Evolutionary conservation across 1,140 invertebrate genomes (phyloP), one percentile per base, ranked within the genome.

Genomic region (Lordiphosa clarofinis): DNA sequence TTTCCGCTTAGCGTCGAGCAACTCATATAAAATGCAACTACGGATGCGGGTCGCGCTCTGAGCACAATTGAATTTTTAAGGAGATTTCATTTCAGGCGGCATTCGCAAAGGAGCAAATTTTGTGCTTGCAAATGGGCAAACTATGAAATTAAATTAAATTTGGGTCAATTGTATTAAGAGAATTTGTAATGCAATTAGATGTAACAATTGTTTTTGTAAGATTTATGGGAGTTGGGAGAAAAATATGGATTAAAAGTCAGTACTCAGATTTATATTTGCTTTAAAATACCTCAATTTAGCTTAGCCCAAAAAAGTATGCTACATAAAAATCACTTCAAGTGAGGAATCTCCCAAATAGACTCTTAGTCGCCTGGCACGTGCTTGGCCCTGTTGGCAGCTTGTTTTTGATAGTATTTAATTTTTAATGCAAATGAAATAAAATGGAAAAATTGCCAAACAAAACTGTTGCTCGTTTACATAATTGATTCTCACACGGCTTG

Each of bases 171-270:
- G 52, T 63, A 55, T 52, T 56, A 31, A 42, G n/a, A n/a, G 74
- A 79, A 82, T 79, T 82, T 79, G 58, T 54, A 71, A 79, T 79
- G 75, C 48, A 79, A 79, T 81, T 82, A 31, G 6, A 7, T 31
- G 28, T 8, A 31, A 31, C 6, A 31, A 31, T 31, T 31, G 28
- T 1, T 31, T 31, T 24, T 4, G 21, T 21, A 21, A 21, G 21
- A 4, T 21, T 4, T 21, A 21, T 4, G 21, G 21, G 0, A 4
- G 4, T 2, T 4, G 4, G 4, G 21, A 4, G 21, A 0, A 24
- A 49, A 15, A 15, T 15, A 15, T 15, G 15, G 15, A 15, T 15
- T 15, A 15, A 2, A 19, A 19, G 2, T 2, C 19, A 19, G 19
- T 19, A 19, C 19, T 1, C 19, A 19, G 35, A 12, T 24, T 12